These are phyloP conservation scores for Hyperoodon ampullatus DNA, from an alignment of 2,113 vertebrate genomes.

Conservation along the genomic window DNA sequence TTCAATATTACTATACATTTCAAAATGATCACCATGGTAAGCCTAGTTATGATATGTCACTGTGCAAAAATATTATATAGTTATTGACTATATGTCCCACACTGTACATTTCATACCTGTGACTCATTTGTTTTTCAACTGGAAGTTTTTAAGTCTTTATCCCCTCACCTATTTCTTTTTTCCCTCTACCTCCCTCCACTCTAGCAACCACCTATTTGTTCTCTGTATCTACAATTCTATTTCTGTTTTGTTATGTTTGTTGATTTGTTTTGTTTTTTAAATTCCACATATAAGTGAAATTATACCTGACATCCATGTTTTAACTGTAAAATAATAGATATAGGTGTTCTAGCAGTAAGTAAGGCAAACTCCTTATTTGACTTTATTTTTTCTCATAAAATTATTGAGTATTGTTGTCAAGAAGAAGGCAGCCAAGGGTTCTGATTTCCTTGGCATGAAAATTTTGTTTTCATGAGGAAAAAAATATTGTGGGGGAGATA, in stretches of 20 bases:
- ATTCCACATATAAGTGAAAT: neutral
- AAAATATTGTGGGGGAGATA: neutral
- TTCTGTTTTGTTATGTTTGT: neutral
- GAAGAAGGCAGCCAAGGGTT: neutral
- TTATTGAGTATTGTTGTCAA: neutral
- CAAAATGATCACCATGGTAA: neutral
- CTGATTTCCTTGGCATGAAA: neutral
- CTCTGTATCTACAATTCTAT: neutral
- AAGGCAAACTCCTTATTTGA: neutral
- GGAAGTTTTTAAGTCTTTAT: neutral
- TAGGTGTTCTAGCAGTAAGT: neutral
- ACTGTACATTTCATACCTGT: neutral
- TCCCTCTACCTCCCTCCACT: neutral
- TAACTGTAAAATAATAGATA: neutral
- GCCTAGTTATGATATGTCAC: neutral
- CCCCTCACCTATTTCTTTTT: neutral
- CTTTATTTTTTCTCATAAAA: neutral
- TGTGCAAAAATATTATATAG: neutral
- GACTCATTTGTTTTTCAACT: neutral
- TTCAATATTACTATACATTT: neutral
- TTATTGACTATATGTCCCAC: neutral
- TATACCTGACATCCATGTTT: neutral
- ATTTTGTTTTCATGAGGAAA: neutral
- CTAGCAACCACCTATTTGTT: neutral
- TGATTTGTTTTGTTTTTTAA: neutral